phyloP scores from a whole-genome alignment of 2,113 vertebrate genomes.

The Manacus vitellinus region DNA sequence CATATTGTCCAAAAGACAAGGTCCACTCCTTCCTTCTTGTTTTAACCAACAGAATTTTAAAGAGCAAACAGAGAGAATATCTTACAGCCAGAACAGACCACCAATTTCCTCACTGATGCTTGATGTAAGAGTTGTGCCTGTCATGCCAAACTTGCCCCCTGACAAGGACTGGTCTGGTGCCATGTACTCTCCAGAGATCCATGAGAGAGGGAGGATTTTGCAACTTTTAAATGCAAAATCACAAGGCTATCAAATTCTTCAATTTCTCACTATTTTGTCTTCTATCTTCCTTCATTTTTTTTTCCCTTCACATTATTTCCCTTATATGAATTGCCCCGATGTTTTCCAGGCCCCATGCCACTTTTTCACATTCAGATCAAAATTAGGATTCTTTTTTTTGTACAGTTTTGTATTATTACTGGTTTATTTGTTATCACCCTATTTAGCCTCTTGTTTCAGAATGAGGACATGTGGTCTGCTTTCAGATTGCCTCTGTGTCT shows the following conservation, averaged over 20 bases:
- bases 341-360: not conserved
- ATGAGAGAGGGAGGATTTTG: not conserved
- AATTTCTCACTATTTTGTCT: not conserved
- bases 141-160: not conserved
- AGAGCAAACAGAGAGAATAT: not conserved
- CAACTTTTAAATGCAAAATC: not conserved
- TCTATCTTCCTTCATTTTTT: not conserved
- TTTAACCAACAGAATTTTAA: not conserved
- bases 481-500: not conserved
- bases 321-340: not conserved
- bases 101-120: not conserved
- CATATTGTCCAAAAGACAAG: not conserved
- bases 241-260: not conserved
- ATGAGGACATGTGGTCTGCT: not conserved
- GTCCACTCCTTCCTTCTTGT: not conserved
- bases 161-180: not conserved
- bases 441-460: not conserved
- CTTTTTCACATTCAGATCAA: not conserved
- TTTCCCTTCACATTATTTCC: not conserved
- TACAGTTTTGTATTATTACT: not conserved
- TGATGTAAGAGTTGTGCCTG: not conserved
- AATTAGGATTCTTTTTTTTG: not conserved
- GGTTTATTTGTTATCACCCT: not conserved
- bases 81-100: not conserved
- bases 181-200: not conserved